Percentiles rank a stretch among this genome's conserved stretches.
phyloP scores from a whole-genome alignment of 64 coral and sea anemone genomes.

The Montipora capricornis region DNA sequence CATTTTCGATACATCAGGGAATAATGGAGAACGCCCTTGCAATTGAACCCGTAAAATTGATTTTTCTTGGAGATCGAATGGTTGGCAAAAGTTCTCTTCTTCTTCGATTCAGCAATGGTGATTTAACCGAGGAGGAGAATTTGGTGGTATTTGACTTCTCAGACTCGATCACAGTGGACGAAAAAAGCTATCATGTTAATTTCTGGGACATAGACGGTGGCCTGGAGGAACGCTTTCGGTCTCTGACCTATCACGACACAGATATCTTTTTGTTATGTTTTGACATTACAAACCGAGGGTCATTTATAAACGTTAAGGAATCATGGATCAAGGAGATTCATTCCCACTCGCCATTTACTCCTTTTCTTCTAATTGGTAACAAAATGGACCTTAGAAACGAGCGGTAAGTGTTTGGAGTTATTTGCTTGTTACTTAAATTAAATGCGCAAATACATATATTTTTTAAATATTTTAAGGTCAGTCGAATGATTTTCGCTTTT shows the following conservation, averaged over 20 bases:
- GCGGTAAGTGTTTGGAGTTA: background rate
- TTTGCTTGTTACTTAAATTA: background rate
- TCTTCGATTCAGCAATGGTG: conserved; percentile 14
- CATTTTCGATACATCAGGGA: background rate
- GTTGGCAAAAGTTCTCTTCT: conserved; percentile 33
- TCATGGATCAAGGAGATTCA: conserved; percentile 2
- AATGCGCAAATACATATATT: too few relatives aligned
- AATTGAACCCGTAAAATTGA: background rate
- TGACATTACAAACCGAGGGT: conserved; percentile 2
- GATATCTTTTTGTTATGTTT: conserved; percentile 24
- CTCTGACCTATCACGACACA: background rate
- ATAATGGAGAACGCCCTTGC: conserved; percentile 1
- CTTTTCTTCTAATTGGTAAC: conserved; percentile 13
- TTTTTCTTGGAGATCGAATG: conserved; percentile 5
- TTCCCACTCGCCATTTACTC: background rate
- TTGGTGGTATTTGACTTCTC: background rate
- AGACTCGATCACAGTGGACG: background rate
- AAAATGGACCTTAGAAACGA: conserved; percentile 25
- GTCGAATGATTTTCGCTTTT: too few relatives aligned
- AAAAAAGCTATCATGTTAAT: background rate
- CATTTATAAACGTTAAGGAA: conserved; percentile 18
- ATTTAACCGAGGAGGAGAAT: background rate
- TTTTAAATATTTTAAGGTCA: too few relatives aligned
- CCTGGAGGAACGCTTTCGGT: background rate
- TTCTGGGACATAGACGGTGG: conserved; percentile 4